Conservation (phyloP, 2,797 vertebrate species). For the Glossophaga mutica region DNA sequence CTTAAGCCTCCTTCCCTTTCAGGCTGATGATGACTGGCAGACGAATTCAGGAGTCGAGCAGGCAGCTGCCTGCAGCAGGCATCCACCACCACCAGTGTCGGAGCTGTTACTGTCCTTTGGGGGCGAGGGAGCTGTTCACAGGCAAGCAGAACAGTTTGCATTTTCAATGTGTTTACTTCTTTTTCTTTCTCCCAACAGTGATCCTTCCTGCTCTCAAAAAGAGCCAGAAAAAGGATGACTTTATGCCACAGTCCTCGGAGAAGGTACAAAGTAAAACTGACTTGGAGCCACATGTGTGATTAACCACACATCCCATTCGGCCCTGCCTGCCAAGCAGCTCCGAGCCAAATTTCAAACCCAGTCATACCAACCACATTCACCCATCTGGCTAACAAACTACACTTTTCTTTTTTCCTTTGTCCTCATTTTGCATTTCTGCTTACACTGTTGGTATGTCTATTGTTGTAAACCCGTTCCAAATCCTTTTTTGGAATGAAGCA, state of each 20-base stretch:
- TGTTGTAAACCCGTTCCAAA: constrained; percentile 2
- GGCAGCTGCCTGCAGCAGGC: neutral
- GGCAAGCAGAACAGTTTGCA: neutral
- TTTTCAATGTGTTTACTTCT: neutral
- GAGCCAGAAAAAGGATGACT: neutral
- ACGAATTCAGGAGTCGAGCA: neutral
- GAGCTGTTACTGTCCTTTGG: neutral
- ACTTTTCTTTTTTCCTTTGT: neutral
- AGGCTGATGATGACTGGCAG: neutral
- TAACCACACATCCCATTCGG: constrained; percentile 24
- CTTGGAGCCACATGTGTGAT: constrained; percentile 7
- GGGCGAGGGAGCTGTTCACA: neutral
- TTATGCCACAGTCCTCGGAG: neutral
- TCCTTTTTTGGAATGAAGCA: neutral
- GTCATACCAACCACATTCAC: neutral
- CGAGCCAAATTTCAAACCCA: constrained; percentile 25
- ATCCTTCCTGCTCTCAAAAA: constrained; percentile 11
- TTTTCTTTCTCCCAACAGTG: neutral
- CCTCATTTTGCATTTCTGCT: neutral
- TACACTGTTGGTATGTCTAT: neutral
- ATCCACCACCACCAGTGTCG: fast-evolving
- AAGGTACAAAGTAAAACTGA: constrained; percentile 31
- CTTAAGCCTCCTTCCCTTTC: neutral
- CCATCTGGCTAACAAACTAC: neutral
- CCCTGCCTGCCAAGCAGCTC: neutral